Conservation (phyloP, 30 jellyfish, hydroid and myxozoan species). For the Aurelia coerulea region DNA sequence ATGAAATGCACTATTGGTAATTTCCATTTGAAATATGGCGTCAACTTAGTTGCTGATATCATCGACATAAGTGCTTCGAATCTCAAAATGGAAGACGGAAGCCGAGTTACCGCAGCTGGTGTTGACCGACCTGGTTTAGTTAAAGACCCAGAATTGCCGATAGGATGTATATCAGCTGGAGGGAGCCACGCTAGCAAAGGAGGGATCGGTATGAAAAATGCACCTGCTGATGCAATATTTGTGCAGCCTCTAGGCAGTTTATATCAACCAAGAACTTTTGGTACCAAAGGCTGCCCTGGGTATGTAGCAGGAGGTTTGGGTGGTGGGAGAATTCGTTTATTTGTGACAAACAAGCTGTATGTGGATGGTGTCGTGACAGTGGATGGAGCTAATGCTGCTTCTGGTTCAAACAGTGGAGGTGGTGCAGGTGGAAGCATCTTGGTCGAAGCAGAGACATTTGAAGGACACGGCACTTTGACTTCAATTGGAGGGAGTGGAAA, state of each 20-base stretch:
- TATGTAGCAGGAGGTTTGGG: constrained; percentile 48
- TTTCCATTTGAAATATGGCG: constrained; percentile 68
- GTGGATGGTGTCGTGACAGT: constrained; percentile 60
- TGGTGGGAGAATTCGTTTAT: constrained; percentile 49
- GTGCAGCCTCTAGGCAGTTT: constrained; percentile 53
- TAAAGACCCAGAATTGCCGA: constrained; percentile 33
- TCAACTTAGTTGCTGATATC: constrained; percentile 56
- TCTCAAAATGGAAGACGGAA: constrained; percentile 64
- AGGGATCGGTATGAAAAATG: constrained; percentile 22
- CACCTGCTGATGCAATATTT: not conserved
- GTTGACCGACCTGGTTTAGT: constrained; percentile 63
- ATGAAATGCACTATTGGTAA: constrained; percentile 75
- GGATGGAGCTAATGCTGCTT: constrained; percentile 50
- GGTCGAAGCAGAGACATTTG: constrained; percentile 64
- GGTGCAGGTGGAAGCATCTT: constrained; percentile 78
- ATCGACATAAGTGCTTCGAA: constrained; percentile 68
- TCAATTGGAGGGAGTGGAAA: constrained; percentile 67
- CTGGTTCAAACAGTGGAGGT: constrained; percentile 62
- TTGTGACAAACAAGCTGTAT: constrained; percentile 60
- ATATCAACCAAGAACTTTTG: constrained; percentile 39
- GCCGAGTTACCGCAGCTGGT: constrained; percentile 66
- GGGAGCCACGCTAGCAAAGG: constrained; percentile 73
- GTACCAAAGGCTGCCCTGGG: constrained; percentile 70
- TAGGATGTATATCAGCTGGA: constrained; percentile 63
- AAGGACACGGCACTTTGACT: constrained; percentile 67